Evolutionary conservation across 2,888 invertebrate genomes (phyloP).

Genomic region (Harpalus rubripes): DNA sequence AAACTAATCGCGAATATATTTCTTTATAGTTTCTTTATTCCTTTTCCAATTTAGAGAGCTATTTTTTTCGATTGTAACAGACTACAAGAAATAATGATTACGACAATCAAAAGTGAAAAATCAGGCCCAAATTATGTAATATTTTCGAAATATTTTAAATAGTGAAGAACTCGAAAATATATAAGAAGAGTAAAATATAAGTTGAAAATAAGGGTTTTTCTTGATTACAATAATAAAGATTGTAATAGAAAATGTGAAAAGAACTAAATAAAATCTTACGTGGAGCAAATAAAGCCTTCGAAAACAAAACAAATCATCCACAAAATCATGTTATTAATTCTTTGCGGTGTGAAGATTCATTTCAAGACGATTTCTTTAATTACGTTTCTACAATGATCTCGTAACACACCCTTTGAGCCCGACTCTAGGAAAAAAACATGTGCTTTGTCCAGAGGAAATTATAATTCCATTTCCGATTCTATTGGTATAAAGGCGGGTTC

Average conservation of each 20-base stretch:
- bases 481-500: conserved; percentile 52
- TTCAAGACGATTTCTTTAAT: conserved; percentile 28
- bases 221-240: background rate
- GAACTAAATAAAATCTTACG: background rate
- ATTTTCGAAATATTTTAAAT: no score
- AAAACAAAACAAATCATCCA: background rate
- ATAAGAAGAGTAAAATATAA: background rate
- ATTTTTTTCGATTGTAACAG: background rate
- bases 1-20: conserved; percentile 54
- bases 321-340: conserved; percentile 7
- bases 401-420: conserved; percentile 43
- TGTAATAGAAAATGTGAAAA: background rate
- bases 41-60: conserved; percentile 6
- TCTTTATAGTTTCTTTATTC: conserved; percentile 10
- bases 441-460: conserved; percentile 54
- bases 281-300: background rate
- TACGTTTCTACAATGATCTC: conserved; percentile 51
- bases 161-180: no score
- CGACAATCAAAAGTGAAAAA: background rate
- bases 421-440: conserved; percentile 41
- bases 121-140: no score
- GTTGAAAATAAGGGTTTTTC: background rate
- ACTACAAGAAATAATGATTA: background rate
- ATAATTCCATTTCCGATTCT: conserved; percentile 57
- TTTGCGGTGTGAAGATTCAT: conserved; percentile 12